These are phyloP conservation scores for Oscheius sp. DNA, from an alignment of 2,888 invertebrate genomes.

Conservation along the genomic window DNA sequence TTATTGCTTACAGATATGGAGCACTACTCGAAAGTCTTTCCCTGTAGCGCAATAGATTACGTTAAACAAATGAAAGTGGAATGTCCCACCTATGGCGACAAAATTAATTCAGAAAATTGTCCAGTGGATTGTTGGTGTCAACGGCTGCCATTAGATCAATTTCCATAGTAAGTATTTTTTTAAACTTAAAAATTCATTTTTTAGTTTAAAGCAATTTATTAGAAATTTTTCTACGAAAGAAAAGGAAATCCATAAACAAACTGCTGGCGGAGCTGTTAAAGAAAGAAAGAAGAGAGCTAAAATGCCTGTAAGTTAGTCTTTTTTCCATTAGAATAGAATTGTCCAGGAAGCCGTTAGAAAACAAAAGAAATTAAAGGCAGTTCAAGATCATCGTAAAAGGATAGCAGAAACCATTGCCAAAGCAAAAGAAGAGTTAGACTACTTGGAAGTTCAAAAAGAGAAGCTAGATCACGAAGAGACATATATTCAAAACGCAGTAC, in stretches of 20 bases:
- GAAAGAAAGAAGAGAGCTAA: neutral
- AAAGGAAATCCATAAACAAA: neutral
- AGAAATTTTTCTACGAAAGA: neutral
- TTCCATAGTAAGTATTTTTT: conserved; percentile 9
- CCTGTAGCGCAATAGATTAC: too few relatives aligned
- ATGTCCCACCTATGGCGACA: neutral
- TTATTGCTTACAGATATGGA: neutral
- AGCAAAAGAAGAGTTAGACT: neutral
- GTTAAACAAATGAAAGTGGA: neutral
- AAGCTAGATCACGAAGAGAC: neutral
- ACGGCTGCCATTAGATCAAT: neutral
- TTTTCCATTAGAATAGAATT: neutral
- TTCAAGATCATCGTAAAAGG: neutral
- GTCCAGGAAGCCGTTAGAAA: neutral
- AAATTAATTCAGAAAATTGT: neutral
- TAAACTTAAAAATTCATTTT: neutral
- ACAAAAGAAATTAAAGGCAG: neutral
- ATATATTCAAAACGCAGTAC: too few relatives aligned
- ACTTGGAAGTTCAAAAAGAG: neutral
- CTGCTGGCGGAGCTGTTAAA: neutral
- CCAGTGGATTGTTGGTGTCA: neutral
- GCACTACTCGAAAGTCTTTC: neutral
- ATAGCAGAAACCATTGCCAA: neutral
- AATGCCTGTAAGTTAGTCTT: neutral
- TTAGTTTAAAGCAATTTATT: neutral